Conservation (phyloP, 23 tunicate species). For the Styela clava region DNA sequence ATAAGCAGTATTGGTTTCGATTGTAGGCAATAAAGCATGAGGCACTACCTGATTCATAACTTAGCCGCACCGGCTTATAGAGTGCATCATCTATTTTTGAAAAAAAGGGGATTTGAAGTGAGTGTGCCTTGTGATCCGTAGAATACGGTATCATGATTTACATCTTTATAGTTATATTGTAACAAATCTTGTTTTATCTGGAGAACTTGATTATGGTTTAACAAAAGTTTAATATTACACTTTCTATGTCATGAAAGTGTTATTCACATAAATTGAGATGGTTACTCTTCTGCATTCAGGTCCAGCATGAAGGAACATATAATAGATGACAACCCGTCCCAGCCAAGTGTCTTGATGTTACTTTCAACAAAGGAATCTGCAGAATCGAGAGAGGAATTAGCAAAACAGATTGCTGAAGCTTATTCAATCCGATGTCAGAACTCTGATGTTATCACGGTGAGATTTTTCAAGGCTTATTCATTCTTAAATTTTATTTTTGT, state of each 20-base stretch:
- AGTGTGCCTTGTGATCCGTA: not conserved
- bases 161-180: too few relatives aligned
- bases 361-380: constrained; percentile 25
- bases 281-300: constrained; percentile 21
- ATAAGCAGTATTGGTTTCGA: not conserved
- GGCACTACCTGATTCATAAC: too few relatives aligned
- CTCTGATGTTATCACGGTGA: not conserved
- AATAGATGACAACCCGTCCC: constrained; percentile 10
- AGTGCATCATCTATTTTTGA: too few relatives aligned
- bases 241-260: too few relatives aligned
- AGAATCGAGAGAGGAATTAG: constrained; percentile 41
- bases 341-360: constrained; percentile 65
- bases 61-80: too few relatives aligned
- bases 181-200: too few relatives aligned
- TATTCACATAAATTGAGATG: too few relatives aligned
- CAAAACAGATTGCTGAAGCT: constrained; percentile 38
- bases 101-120: not conserved
- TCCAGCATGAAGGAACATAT: constrained; percentile 30
- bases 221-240: too few relatives aligned
- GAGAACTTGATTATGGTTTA: not conserved
- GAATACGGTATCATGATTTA: too few relatives aligned
- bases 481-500: not conserved
- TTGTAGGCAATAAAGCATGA: too few relatives aligned
- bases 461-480: constrained; percentile 2
- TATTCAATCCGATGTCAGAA: constrained; percentile 43